Conservation (phyloP, 2,113 vertebrate species). For the Noturus placidus region DNA sequence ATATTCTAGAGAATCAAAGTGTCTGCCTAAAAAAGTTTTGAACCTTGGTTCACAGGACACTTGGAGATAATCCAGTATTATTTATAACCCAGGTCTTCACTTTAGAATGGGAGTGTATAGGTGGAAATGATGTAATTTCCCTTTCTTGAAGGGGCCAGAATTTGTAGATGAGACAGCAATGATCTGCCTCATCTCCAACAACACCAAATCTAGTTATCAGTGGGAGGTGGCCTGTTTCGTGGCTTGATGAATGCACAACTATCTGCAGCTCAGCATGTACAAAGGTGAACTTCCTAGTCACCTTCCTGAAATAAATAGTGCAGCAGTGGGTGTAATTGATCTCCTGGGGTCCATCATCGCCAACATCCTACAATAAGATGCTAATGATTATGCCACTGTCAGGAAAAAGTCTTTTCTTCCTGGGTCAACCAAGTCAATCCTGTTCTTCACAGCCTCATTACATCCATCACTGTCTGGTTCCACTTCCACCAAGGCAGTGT, state of each 20-base stretch:
- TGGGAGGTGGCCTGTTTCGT: not conserved
- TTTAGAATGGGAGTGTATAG: not conserved
- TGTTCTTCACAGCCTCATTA: not conserved
- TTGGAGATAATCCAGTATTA: not conserved
- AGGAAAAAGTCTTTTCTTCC: not conserved
- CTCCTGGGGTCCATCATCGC: not conserved
- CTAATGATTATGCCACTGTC: not conserved
- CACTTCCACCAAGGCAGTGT: not conserved
- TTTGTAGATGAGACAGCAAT: not conserved
- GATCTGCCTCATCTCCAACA: not conserved
- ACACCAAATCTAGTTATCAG: not conserved
- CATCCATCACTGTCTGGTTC: conserved; percentile 1
- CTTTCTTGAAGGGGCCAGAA: not conserved
- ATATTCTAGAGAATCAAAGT: not conserved
- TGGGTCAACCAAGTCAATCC: not conserved
- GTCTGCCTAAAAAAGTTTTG: not conserved
- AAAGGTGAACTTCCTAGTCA: not conserved
- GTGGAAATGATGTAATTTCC: not conserved
- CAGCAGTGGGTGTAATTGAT: not conserved
- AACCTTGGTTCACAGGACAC: not conserved
- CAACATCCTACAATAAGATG: not conserved
- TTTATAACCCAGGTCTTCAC: not conserved
- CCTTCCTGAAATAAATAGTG: not conserved
- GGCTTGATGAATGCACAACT: not conserved
- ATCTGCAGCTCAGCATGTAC: not conserved